Percentiles rank a stretch among this genome's conserved stretches.
Evolutionary conservation across 2,888 invertebrate genomes (phyloP).

Genomic region (Deilephila elpenor): DNA sequence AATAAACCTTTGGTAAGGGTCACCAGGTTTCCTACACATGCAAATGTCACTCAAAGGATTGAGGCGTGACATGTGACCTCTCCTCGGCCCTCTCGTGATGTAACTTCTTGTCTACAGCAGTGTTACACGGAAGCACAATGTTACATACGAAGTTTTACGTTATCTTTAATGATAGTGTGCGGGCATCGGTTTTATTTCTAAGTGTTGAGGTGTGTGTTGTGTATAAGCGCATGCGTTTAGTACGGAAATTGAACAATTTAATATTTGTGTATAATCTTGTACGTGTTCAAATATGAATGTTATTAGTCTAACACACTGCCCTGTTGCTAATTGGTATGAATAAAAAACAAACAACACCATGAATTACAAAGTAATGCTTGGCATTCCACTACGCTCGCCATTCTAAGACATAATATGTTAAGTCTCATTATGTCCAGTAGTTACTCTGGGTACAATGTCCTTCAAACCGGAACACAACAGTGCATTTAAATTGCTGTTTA

Average conservation of each 20-base stretch:
- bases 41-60: not conserved
- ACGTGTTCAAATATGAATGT: not conserved
- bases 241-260: not conserved
- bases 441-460: too few relatives aligned
- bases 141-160: not conserved
- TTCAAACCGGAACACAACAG: too few relatives aligned
- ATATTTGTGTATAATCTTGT: not conserved
- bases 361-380: too few relatives aligned
- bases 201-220: not conserved
- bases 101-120: not conserved
- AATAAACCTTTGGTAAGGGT: not conserved
- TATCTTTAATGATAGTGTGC: slow-evolving; percentile 19
- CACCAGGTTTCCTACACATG: not conserved
- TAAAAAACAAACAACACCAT: too few relatives aligned
- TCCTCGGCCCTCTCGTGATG: not conserved
- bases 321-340: too few relatives aligned
- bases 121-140: slow-evolving; percentile 3
- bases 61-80: not conserved
- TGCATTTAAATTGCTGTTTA: too few relatives aligned
- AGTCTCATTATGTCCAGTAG: too few relatives aligned
- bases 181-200: not conserved
- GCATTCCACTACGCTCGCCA: too few relatives aligned
- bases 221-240: not conserved
- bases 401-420: too few relatives aligned
- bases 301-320: too few relatives aligned